Percentiles rank a stretch among this genome's conserved stretches.
Evolutionary conservation across 2,113 vertebrate genomes (phyloP).

Genomic region (Tachycineta bicolor): DNA sequence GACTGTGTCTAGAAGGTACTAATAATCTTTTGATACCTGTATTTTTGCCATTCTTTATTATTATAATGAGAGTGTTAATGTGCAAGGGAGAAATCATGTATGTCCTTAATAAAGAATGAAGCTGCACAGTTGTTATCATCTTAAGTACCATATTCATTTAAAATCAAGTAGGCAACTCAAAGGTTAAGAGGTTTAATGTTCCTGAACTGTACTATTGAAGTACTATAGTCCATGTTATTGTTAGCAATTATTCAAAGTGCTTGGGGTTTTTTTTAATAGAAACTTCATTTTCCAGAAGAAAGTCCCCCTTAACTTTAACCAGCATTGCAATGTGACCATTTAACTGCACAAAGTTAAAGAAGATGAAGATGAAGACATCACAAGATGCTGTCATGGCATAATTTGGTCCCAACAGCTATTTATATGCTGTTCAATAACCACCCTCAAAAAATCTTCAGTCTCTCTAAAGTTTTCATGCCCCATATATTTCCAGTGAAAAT

Average conservation of each 20-base stretch:
- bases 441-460: background rate
- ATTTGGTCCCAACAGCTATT: background rate
- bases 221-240: slow-evolving; percentile 61
- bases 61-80: slow-evolving; percentile 56
- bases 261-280: background rate
- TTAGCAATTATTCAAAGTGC: slow-evolving; percentile 64
- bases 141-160: slow-evolving; percentile 71
- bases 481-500: background rate
- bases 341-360: background rate
- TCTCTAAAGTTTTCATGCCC: background rate
- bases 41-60: slow-evolving; percentile 69
- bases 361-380: background rate
- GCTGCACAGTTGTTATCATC: slow-evolving; percentile 61
- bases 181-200: slow-evolving; percentile 76
- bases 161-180: slow-evolving; percentile 74
- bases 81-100: slow-evolving; percentile 41
- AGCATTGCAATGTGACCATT: background rate
- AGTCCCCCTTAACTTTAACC: slow-evolving; percentile 9
- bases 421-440: background rate
- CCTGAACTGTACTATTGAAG: slow-evolving; percentile 67
- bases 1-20: slow-evolving; percentile 41
- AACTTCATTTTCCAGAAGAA: slow-evolving; percentile 40
- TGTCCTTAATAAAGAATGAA: slow-evolving; percentile 66
- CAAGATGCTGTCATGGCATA: background rate
- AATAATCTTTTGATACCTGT: slow-evolving; percentile 58